Percentiles rank a stretch among this genome's conserved stretches.
Evolutionary conservation across 2,888 invertebrate genomes (phyloP).

Genomic region (Kuschelorhynchus macadamiae): DNA sequence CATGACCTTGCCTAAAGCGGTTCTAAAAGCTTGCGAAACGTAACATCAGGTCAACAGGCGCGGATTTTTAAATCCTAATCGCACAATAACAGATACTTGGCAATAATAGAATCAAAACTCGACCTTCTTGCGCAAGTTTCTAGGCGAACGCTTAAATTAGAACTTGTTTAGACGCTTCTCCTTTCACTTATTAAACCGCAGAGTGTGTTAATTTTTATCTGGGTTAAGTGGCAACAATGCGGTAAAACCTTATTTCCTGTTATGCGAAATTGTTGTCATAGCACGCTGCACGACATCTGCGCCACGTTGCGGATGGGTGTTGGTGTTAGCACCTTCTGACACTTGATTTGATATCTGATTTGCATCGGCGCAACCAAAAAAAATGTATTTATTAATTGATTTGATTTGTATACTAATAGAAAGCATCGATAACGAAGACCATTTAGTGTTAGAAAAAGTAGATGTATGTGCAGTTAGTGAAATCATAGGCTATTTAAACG

Average conservation of each 20-base stretch:
- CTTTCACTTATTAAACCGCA: constrained; percentile 42
- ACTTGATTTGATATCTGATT: too few species aligned
- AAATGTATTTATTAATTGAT: too few species aligned
- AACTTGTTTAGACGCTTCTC: constrained; percentile 31
- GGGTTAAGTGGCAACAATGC: constrained; percentile 36
- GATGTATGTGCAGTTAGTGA: too few species aligned
- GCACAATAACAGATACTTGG: constrained; percentile 20
- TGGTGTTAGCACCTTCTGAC: too few species aligned
- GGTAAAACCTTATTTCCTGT: constrained; percentile 32
- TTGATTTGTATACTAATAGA: too few species aligned
- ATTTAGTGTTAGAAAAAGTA: too few species aligned
- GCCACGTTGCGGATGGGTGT: too few species aligned
- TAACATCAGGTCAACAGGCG: constrained; percentile 10
- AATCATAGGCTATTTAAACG: too few species aligned
- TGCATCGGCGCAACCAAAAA: too few species aligned
- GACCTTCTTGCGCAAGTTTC: constrained; percentile 29
- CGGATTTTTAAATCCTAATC: not conserved
- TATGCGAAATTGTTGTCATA: constrained; percentile 17
- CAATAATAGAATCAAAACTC: constrained; percentile 2
- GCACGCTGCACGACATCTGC: too few species aligned
- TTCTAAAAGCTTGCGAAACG: constrained; percentile 23
- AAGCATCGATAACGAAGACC: too few species aligned
- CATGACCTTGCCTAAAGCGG: constrained; percentile 31
- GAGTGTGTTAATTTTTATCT: constrained; percentile 44
- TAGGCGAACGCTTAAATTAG: constrained; percentile 15